Evolutionary conservation across 2,888 invertebrate species (phyloP), one percentile per base, ranked within the genome.

Genomic region (Cynaeus angustus): DNA sequence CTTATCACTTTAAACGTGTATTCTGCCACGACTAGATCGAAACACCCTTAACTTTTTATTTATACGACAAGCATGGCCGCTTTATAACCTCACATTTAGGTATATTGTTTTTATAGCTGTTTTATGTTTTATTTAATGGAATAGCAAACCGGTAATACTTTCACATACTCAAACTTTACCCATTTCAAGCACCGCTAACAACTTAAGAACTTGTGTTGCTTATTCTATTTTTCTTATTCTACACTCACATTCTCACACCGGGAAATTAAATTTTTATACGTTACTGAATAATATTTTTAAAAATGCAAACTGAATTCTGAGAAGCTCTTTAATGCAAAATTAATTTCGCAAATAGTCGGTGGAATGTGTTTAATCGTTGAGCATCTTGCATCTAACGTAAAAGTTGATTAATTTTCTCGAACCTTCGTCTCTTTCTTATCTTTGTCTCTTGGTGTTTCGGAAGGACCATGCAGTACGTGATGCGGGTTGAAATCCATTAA

Each of bases 81-180:
- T 71, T 73, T 70, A 73, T 67, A 64, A 66, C 71, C 73, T 71
- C 72, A 73, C 74, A 75, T 74, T 76, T 75, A 74, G 73, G 74
- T 75, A 72, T 75, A 75, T 77, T 78, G 74, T 75, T 75, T 76
- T 74, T 75, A 76, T 70, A 70, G 72, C 75, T 67, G 67, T 73
- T 69, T 76, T 77, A 76, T 74, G 71, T 68, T 72, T 74, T 72
- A 70, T 70, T 70, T 70, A 70, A 70, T 62, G 70, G 67, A 70
- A 70, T 62, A 70, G 67, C 62, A 70, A 70, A 65, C 61, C 48
- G 69, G 65, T 58, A 58, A 69, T 64, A 69, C 69, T 65, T 69
- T 65, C 65, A 69, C 69, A 69, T 64, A 69, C 69, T 69, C 65
- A 56, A 65, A 68, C 64, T 69, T 69, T 65, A 43, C 48, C 65